A percentile compares a stretch with the other conserved stretches of the same genome.
These are phyloP conservation scores for Penaeus indicus DNA, from an alignment of 1,140 invertebrate genomes.

Conservation along the genomic window DNA sequence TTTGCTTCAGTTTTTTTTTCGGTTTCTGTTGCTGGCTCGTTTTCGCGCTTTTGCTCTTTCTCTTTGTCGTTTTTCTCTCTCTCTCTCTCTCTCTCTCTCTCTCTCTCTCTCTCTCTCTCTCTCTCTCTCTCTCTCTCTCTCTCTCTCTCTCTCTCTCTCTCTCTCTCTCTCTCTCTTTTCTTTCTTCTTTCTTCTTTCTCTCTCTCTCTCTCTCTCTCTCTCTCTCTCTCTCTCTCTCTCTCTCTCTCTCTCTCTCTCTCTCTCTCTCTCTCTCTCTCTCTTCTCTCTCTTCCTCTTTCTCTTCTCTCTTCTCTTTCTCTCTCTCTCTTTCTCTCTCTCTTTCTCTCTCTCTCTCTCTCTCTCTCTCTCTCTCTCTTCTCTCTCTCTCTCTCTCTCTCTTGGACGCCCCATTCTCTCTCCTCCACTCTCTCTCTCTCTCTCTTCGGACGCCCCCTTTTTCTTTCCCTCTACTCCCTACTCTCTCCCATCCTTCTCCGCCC, in stretches of 20 bases:
- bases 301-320: background rate
- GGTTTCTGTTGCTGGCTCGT: background rate
- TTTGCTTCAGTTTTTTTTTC: background rate
- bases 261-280: too few species aligned
- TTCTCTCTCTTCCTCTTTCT: background rate
- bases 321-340: background rate
- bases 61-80: background rate
- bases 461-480: background rate
- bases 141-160: constrained; percentile 23
- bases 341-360: background rate
- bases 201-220: background rate
- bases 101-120: constrained; percentile 3
- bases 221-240: background rate
- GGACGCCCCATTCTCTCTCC: background rate
- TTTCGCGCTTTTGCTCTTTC: background rate
- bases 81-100: background rate
- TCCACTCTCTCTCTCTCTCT: background rate
- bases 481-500: background rate
- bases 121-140: constrained; percentile 2
- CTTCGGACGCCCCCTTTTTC: background rate
- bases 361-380: background rate
- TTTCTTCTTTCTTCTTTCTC: background rate
- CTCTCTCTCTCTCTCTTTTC: background rate
- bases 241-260: background rate
- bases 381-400: background rate